A percentile compares a stretch with the other conserved stretches of the same genome.
Conservation (phyloP, 2,797 vertebrate species). For the Sardinella longiceps region DNA sequence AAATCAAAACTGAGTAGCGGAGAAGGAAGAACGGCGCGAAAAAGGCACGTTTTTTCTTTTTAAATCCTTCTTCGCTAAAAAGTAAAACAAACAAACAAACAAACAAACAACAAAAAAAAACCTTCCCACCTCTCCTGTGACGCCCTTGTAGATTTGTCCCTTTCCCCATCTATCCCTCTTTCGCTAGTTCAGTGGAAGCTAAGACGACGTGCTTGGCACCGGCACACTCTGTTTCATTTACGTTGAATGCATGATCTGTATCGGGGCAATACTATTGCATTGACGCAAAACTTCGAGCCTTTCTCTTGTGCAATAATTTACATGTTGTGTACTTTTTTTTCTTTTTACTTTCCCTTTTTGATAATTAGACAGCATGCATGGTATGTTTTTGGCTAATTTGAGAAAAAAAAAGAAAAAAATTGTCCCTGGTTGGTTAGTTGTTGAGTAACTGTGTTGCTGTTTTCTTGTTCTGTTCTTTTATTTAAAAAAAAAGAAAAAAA, state of each 20-base stretch:
- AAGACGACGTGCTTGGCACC: constrained; percentile 96
- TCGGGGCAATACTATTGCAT: constrained; percentile 99
- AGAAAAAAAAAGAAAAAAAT: constrained; percentile 69
- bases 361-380: constrained; percentile 98
- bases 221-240: constrained; percentile 93
- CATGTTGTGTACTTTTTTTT: constrained; percentile 96
- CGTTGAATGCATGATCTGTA: constrained; percentile 99
- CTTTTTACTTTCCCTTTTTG: constrained; percentile 77
- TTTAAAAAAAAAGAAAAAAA: constrained; percentile 81
- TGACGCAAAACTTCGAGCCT: constrained; percentile 99
- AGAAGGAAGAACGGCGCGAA: constrained; percentile 72
- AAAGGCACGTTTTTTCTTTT: constrained; percentile 57
- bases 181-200: constrained; percentile 91
- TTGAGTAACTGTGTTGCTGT: constrained; percentile 97
- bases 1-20: constrained; percentile 99
- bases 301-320: constrained; percentile 99
- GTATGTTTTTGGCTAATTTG: constrained; percentile 97
- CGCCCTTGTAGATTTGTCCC: constrained; percentile 81
- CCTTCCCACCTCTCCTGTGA: constrained; percentile 54
- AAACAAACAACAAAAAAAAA: constrained; percentile 39
- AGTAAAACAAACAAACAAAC: not conserved
- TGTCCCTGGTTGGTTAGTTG: constrained; percentile 98
- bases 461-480: constrained; percentile 91
- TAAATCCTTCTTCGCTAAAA: constrained; percentile 47
- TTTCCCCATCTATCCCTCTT: constrained; percentile 74